Evolutionary conservation across 2,797 vertebrate species (phyloP).

Genomic region (Molothrus ater): DNA sequence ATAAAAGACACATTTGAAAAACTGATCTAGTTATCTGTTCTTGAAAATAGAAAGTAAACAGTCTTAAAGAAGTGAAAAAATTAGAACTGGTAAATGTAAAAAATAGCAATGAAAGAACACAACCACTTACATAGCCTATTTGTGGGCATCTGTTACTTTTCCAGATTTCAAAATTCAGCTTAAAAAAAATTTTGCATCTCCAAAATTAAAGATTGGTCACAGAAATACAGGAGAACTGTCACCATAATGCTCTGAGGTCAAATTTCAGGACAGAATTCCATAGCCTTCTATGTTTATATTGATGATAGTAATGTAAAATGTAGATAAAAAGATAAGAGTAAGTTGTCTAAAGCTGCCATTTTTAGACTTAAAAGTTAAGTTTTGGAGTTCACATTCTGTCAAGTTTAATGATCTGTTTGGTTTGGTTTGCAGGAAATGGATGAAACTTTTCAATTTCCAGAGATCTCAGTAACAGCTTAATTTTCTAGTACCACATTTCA

Average conservation of each 20-base stretch:
- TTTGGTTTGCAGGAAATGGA: not conserved
- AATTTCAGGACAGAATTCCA: not conserved
- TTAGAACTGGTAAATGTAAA: accelerated
- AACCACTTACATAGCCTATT: not conserved
- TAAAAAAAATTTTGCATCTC: not conserved
- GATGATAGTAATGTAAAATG: not conserved
- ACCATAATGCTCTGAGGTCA: not conserved
- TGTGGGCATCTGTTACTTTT: not conserved
- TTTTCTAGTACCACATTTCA: not conserved
- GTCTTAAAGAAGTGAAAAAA: not conserved
- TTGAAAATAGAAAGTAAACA: not conserved
- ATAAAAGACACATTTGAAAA: not conserved
- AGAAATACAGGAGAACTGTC: not conserved
- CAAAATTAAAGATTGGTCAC: not conserved
- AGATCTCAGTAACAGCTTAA: not conserved
- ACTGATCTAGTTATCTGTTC: not conserved
- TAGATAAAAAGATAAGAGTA: not conserved
- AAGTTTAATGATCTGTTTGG: not conserved
- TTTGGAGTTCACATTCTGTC: not conserved
- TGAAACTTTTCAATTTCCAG: not conserved
- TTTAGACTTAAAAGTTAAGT: not conserved
- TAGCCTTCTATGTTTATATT: not conserved
- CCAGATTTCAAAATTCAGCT: not conserved
- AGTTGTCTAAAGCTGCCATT: not conserved
- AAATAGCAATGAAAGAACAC: not conserved